Base-by-base conservation (phyloP, 1,140 invertebrate genomes). In the Drosophila athabasca region DNA sequence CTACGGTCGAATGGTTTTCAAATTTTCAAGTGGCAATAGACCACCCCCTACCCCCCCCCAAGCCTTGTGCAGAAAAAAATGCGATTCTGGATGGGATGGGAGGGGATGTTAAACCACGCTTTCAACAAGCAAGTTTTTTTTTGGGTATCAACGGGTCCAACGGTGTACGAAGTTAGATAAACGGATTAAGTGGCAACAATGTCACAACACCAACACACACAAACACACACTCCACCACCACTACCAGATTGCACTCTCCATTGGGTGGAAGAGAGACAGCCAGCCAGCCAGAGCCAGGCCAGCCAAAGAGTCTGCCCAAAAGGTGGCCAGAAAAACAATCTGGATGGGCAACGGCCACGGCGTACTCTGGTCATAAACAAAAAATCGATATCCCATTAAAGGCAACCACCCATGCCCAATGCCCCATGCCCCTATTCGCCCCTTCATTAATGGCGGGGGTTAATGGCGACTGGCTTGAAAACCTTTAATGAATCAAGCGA, bases 91-190 rank as follows among this genome's bases (percentile, higher is more conserved):
- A 8, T 29, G 26, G 29, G 26, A 8, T 45, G 29, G 19, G 24
- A 45, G 59, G 57, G 52, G 75, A 72, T 82, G 78, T 83, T 65
- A 72, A 79, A 64, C 67, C 82, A 87, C 71, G 80, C 77, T 68
- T 80, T 68, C 85, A 81, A 71, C 69, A 50, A 24, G 24, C 24
- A 51, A 70, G 72, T n/a, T n/a, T 73, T 79, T 11, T 79, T 72
- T 62, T 39, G 75, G 76, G 78, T 80, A 90, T 89, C 83, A 88
- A 91, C 35, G 35, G 35, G 90, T 90, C 90, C 90, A 91, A 76
- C 85, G 87, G 90, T 91, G 90, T 91, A 91, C 90, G 90, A 91
- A 91, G 85, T 87, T 91, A 90, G 90, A 91, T 91, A 91, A 91
- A 91, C 90, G 90, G 90, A 91, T 91, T 91, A 91, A 90, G 87